Evolutionary conservation across 2,113 vertebrate species (phyloP), one percentile per base, ranked within the genome.

Genomic region (Willisornis vidua): DNA sequence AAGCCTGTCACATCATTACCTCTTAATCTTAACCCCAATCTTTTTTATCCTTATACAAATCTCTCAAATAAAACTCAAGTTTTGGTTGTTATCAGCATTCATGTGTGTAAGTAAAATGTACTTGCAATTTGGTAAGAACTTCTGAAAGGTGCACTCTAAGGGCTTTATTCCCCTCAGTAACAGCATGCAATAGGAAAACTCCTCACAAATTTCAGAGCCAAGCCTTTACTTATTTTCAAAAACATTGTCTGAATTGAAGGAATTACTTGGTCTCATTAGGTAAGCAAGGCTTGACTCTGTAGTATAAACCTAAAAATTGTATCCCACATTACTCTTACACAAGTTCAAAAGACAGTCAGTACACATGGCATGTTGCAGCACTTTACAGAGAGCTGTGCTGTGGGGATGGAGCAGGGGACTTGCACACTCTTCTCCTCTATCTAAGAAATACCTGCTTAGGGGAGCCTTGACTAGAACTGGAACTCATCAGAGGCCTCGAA

Each of bases 31-130:
- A 68, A 84, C 82, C 83, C 84, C 84, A 45, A 35, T 89, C 85
- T 91, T 87, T 95, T 87, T 80, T 68, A 88, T 86, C 88, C 71
- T 94, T 77, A 95, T 88, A 92, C 55, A 90, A 94, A 95, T 92
- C 71, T 88, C 28, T 33, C 72, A 93, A 95, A 84, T 48, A 72
- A 75, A 85, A 58, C 25, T 41, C 17, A 26, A 4, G 25, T 90
- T 91, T 92, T 39, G 26, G 14, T 41, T 74, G n/a, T 61, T 83
- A 75, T 55, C 74, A 81, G 74, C 51, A 9, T 59, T 84, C 54
- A 58, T 6, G 10, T 41, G 54, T 1, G 1, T 49, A 81, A 86
- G 7, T 17, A 91, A 90, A 88, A 79, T 2, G 6, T 14, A 51
- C 17, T 52, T 81, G 19, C 8, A 59, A 39, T 78, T 84, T 61